Base-by-base conservation (phyloP, 2,888 invertebrate species). In the Thymelicus acteon region DNA sequence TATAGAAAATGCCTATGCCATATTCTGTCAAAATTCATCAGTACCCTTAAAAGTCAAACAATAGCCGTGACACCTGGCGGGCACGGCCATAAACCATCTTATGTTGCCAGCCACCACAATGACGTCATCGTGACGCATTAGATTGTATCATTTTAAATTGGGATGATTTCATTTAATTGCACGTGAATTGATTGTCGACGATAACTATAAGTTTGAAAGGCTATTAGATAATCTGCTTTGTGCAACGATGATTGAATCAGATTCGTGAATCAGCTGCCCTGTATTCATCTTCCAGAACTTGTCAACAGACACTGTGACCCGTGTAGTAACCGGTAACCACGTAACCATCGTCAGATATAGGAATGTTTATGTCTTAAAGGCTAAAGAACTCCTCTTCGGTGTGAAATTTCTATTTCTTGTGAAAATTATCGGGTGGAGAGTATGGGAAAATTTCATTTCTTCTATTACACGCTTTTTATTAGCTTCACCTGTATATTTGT, bases 11-110 rank as follows among this genome's bases (percentile, higher is more conserved):
- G 12, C 47, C 48, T 62, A 62, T 62, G 61, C 48, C 13, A 62
- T 48, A 47, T 40, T 8, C 48, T 24, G 31, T 62, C 61, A 62
- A 48, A 62, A 40, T 31, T 62, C 47, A 62, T 62, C 31, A 62
- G 19, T 13, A 48, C 6, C 31, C 37, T 48, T 15, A 49, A 63
- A 63, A 64, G 54, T 57, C 64, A 65, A 24, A 19, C 54, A 44
- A 24, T n/a, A 44, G 12, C 64, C 64, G 44, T 65, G 64, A 65
- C 64, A 62, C 39, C 48, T 31, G 49, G 49, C 10, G 31, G n/a
- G 24, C 31, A 31, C 31, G 3, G 31, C 40, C 44, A 44, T 44
- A 44, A 44, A 44, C 44, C 44, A 44, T 44, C 44, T 44, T 44
- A 44, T 44, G 44, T 12, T 44, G 44, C 12, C 44, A 44, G 12